Percentiles rank a stretch among this genome's conserved stretches.
phyloP scores from a whole-genome alignment of 92 coral and sea anemone genomes.

The Paragorgia papillata region DNA sequence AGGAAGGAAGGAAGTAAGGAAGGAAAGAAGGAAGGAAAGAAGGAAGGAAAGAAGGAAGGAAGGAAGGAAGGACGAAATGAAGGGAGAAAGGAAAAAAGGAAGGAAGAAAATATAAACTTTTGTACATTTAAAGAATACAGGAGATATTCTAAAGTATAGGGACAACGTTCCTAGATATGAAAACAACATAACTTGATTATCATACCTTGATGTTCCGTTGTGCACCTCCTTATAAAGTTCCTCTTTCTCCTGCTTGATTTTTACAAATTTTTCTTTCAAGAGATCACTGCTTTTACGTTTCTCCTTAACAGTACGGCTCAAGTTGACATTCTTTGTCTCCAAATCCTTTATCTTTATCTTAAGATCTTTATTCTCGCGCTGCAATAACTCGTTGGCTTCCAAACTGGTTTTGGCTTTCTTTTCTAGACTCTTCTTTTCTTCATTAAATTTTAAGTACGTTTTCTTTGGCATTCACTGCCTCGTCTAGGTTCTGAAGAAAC shows the following conservation, averaged over 20 bases:
- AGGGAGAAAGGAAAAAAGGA: too few relatives aligned
- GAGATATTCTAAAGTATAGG: too few relatives aligned
- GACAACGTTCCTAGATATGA: too few relatives aligned
- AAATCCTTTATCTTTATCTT: slow-evolving; percentile 7
- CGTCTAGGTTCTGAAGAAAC: slow-evolving; percentile 12
- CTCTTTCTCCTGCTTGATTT: not conserved
- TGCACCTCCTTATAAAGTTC: slow-evolving; percentile 18
- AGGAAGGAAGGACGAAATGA: too few relatives aligned
- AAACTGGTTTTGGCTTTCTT: not conserved
- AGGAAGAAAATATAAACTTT: too few relatives aligned
- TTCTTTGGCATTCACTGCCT: slow-evolving; percentile 8
- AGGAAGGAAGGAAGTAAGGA: too few relatives aligned
- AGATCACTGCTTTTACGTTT: not conserved
- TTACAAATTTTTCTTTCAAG: slow-evolving; percentile 6
- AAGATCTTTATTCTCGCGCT: not conserved
- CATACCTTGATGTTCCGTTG: too few relatives aligned
- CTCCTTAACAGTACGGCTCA: not conserved
- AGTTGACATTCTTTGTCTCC: not conserved
- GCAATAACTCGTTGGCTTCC: not conserved
- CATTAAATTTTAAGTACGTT: not conserved
- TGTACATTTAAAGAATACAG: too few relatives aligned
- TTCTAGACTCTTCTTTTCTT: not conserved
- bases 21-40: too few relatives aligned
- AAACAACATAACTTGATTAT: too few relatives aligned
- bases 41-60: too few relatives aligned